Evolutionary conservation across 2,797 vertebrate genomes (phyloP), one percentile per base, ranked within the genome.

Genomic region (Alcedo quadribrachys): DNA sequence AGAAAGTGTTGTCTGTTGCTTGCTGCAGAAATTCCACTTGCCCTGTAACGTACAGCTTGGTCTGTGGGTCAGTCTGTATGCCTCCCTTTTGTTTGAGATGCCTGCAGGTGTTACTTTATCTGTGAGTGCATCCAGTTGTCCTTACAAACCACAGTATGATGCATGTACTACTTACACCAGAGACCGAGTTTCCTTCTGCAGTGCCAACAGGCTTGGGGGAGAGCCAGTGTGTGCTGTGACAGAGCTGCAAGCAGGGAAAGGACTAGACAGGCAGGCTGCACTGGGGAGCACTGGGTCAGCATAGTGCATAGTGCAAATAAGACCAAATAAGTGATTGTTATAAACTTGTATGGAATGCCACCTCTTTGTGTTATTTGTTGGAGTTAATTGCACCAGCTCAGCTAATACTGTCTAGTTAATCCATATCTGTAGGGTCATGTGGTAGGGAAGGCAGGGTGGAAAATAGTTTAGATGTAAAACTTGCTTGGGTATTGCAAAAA

Each of bases 221-320:
- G 43, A 43, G 14, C 7, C 10, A 32, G 30, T 6, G 10, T 61
- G 30, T 69, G 53, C 40, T 1, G 1, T 20, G 35, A 32, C 30
- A n/a, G 57, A 42, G 69, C 22, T 27, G 3, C 27, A 9, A 1
- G 24, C 32, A 63, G 74, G 37, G 46, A 37, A 45, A 55, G 48
- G 54, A 24, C 77, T 51, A 9, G 21, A 19, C 0, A 0, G 51
- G 15, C 67, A 46, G 40, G 58, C 50, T 79, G 37, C 2, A 1
- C 46, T 35, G n/a, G 33, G 30, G 40, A 53, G 9, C 25, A 6
- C 4, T 28, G 1, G 37, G 13, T 8, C 20, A 35, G 30, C 15
- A 1, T 35, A 40, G n/a, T 28, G 7, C 22, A 3, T 6, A 13
- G 54, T 19, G 17, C 65, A 40, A 40, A 40, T 40, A 93, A 81